phyloP scores from a whole-genome alignment of 2,113 vertebrate species.

The Plotosus lineatus region DNA sequence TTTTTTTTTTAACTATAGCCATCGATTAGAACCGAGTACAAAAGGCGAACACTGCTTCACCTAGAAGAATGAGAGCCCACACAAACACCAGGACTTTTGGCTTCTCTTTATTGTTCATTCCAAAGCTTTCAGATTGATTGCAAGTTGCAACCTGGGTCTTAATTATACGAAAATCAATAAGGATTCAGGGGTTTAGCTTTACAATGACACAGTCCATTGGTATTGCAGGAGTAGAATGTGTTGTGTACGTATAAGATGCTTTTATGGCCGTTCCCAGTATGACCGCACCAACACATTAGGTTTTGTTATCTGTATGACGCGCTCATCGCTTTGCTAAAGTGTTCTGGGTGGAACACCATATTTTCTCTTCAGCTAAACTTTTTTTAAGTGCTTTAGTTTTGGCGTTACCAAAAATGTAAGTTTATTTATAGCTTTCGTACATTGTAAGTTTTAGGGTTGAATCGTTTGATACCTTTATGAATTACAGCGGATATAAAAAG shows the following conservation, averaged over 20 bases:
- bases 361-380: neutral
- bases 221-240: neutral
- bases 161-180: conserved; percentile 41
- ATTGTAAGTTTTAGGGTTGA: neutral
- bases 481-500: too few relatives aligned
- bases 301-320: neutral
- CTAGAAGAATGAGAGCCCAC: conserved; percentile 7
- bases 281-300: neutral
- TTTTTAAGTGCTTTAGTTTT: neutral
- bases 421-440: neutral
- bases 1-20: neutral
- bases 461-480: too few relatives aligned
- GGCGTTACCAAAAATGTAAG: neutral
- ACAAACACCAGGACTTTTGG: neutral
- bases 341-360: neutral
- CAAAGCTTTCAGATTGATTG: conserved; percentile 27
- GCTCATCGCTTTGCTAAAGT: neutral
- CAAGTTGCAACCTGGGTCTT: conserved; percentile 22
- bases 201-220: neutral
- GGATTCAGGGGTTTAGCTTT: neutral
- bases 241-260: neutral
- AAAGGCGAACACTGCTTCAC: neutral
- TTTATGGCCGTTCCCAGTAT: neutral
- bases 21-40: conserved; percentile 16
- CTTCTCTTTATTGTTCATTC: conserved; percentile 16